Percentiles rank a stretch among this genome's conserved stretches.
These are phyloP conservation scores for Pterocles orientalis DNA, from an alignment of 2,113 vertebrate genomes.

Conservation along the genomic window DNA sequence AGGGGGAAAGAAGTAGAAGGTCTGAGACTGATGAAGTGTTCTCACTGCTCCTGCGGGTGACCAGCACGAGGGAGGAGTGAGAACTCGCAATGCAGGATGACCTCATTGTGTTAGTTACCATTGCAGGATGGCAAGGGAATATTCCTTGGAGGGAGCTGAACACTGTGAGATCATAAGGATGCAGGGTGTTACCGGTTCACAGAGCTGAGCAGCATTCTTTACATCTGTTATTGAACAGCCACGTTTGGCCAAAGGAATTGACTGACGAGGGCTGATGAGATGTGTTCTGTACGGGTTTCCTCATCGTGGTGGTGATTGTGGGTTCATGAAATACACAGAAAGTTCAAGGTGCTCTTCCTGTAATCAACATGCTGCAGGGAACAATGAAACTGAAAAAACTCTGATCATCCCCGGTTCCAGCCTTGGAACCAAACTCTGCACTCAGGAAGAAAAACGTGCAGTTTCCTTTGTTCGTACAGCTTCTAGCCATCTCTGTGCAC, in stretches of 20 bases:
- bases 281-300: background rate
- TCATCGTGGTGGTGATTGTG: background rate
- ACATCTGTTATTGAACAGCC: background rate
- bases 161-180: background rate
- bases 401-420: background rate
- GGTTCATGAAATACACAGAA: background rate
- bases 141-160: background rate
- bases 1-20: background rate
- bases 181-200: fast-evolving
- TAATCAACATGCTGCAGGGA: background rate
- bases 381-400: background rate
- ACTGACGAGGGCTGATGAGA: background rate
- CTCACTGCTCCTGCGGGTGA: background rate
- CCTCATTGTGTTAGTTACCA: background rate
- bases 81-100: background rate
- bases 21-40: background rate
- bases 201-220: background rate
- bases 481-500: background rate
- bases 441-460: background rate
- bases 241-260: background rate
- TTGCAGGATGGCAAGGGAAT: background rate
- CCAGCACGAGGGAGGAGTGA: background rate
- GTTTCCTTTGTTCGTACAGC: background rate
- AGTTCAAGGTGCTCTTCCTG: background rate
- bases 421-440: background rate